Evolutionary conservation across 2,888 invertebrate species (phyloP), one percentile per base, ranked within the genome.

Genomic region (Parnassius mnemosyne): DNA sequence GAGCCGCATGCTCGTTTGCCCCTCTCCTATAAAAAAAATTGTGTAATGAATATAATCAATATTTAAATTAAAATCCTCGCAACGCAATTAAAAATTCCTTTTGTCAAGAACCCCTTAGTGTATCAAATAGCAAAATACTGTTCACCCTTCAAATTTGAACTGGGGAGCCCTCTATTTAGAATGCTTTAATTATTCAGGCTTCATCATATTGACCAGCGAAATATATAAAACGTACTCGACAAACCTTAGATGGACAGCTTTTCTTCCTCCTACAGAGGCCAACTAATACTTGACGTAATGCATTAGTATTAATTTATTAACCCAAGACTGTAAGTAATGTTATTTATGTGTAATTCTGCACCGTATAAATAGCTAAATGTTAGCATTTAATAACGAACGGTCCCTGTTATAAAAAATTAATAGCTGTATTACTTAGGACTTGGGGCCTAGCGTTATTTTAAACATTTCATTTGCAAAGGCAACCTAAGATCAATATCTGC

Each of bases 71-170:
- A 9, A 9, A 7, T 20, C 42, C n/a, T 10, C 7, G 5, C 13
- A 53, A 10, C 41, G 13, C 13, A 83, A 83, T 84, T 81, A 80
- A 74, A 74, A 74, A 81, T 83, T 81, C 84, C 76, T 79, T 82
- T 83, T 81, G 76, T 74, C 61, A 71, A 73, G 68, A 70, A 69
- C 81, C 81, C 81, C 77, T 74, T 68, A 43, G 70, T 57, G 69
- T 79, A 78, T 83, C 78, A 77, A 71, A 78, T 77, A 73, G 73
- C 84, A 82, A 84, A 87, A 86, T 87, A 85, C 85, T 85, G 85
- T 82, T 79, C 80, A 78, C 78, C 81, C 77, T 78, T 76, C 84
- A 83, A 87, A 88, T 87, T 87, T 87, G 87, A 88, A 87, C 75
- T 78, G 79, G 76, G 76, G 73, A 77, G 76, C 83, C 83, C 78